phyloP scores from a whole-genome alignment of 2,888 invertebrate species.

The Rapana venosa region DNA sequence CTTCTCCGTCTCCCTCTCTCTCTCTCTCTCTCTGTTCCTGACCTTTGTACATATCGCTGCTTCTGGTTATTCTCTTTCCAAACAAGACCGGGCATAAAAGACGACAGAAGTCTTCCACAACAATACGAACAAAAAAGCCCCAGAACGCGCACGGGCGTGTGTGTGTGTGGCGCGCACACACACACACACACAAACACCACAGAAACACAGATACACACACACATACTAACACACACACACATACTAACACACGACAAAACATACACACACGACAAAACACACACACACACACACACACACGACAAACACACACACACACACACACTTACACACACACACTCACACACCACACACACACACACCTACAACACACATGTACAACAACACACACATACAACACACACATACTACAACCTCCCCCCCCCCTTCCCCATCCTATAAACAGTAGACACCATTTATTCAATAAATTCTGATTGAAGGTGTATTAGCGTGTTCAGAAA shows the following conservation, averaged over 20 bases:
- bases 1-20: not conserved
- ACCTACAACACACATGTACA: not conserved
- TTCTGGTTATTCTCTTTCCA: too few species aligned
- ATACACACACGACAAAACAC: not conserved
- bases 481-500: too few species aligned
- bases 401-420: not conserved
- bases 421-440: not conserved
- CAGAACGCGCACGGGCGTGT: not conserved
- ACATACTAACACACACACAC: conserved; percentile 7
- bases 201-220: not conserved
- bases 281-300: not conserved
- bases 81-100: too few species aligned
- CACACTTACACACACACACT: not conserved
- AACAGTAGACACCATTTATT: not conserved
- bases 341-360: not conserved
- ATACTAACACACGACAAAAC: not conserved
- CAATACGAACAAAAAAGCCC: too few species aligned
- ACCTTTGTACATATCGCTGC: too few species aligned
- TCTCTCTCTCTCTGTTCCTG: not conserved
- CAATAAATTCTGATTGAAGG: not conserved
- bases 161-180: too few species aligned
- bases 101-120: too few species aligned
- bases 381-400: too few species aligned
- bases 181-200: not conserved
- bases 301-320: too few species aligned